phyloP scores from a whole-genome alignment of 2,113 vertebrate species.

The Pandion haliaetus region DNA sequence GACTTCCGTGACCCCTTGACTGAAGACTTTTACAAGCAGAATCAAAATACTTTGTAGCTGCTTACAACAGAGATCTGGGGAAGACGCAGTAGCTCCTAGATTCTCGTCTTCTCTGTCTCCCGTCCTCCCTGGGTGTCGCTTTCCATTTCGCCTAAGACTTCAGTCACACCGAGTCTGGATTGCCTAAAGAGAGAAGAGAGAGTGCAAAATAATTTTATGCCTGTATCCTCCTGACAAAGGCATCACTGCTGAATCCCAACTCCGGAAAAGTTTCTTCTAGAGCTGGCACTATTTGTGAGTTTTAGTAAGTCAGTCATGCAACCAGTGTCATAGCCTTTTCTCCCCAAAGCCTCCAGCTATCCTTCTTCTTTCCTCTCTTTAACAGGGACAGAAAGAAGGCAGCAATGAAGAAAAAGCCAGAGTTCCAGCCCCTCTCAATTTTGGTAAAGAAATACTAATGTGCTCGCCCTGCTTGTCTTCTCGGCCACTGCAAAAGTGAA shows the following conservation, averaged over 20 bases:
- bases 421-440: neutral
- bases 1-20: neutral
- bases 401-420: neutral
- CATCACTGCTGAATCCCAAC: neutral
- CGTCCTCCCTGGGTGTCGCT: neutral
- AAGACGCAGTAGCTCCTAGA: conserved; percentile 34
- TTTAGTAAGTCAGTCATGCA: neutral
- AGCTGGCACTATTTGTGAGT: neutral
- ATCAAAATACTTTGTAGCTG: neutral
- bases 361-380: neutral
- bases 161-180: conserved; percentile 56
- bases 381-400: neutral
- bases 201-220: neutral
- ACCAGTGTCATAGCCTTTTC: neutral
- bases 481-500: neutral
- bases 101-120: neutral
- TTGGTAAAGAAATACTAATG: neutral
- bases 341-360: neutral
- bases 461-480: neutral
- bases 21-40: neutral
- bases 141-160: conserved; percentile 49
- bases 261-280: neutral
- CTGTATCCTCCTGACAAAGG: neutral
- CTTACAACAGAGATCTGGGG: conserved; percentile 9
- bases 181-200: conserved; percentile 42